Conservation (phyloP, 1,140 invertebrate species). For the Heliconius nattereri region DNA sequence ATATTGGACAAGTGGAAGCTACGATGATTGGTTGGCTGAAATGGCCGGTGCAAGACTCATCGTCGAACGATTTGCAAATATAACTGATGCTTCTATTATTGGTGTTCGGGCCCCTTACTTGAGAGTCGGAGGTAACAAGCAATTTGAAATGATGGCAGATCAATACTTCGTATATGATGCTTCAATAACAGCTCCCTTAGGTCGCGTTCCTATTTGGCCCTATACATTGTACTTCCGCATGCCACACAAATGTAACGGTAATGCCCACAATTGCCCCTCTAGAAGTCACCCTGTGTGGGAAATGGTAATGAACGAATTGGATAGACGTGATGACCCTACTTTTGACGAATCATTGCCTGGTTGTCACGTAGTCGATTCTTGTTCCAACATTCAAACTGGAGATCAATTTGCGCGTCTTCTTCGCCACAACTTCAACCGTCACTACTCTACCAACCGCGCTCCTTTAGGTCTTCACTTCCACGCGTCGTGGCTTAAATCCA, state of each 20-base stretch:
- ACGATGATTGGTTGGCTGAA: constrained; percentile 96
- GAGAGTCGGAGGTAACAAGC: constrained; percentile 95
- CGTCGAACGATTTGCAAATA: constrained; percentile 94
- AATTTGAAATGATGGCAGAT: constrained; percentile 98
- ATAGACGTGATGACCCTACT: constrained; percentile 94
- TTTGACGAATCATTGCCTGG: constrained; percentile 95
- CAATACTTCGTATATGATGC: constrained; percentile 97
- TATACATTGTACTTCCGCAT: constrained; percentile 97
- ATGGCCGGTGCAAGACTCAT: constrained; percentile 96
- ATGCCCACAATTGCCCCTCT: constrained; percentile 94
- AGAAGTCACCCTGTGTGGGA: constrained; percentile 96
- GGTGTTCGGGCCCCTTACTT: constrained; percentile 95
- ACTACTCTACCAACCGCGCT: constrained; percentile 95
- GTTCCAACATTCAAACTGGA: constrained; percentile 94
- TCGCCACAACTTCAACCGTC: constrained; percentile 96
- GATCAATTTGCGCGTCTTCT: constrained; percentile 93
- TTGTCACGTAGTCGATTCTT: constrained; percentile 97
- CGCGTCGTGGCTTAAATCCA: constrained; percentile 96
- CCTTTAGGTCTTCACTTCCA: constrained; percentile 97
- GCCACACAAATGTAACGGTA: constrained; percentile 97
- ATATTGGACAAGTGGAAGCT: constrained; percentile 93
- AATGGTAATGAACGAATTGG: constrained; percentile 97
- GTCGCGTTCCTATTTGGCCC: constrained; percentile 95
- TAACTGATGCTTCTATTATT: constrained; percentile 94
- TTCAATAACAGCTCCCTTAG: constrained; percentile 94